Conservation (phyloP, 1,140 invertebrate genomes). For the Mactra quadrangularis region DNA sequence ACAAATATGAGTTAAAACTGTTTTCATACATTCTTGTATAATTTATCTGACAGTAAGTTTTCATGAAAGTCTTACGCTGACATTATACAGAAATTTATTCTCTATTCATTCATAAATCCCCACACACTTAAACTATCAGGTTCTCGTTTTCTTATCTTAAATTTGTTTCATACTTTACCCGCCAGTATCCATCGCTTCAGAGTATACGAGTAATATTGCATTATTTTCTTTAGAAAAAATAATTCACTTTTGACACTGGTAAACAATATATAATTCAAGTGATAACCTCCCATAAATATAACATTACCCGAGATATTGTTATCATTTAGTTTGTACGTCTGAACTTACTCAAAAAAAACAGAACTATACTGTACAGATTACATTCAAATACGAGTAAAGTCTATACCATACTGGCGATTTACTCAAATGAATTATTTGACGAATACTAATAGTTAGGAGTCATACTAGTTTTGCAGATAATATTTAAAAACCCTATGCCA, state of each 20-base stretch:
- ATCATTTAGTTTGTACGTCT: constrained; percentile 28
- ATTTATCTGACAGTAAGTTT: no score
- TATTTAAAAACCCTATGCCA: no score
- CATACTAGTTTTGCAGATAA: no score
- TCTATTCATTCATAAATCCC: constrained; percentile 45
- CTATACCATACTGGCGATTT: no score
- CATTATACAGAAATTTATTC: constrained; percentile 28
- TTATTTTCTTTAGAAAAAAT: constrained; percentile 34
- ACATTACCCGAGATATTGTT: constrained; percentile 53
- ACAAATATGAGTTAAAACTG: no score
- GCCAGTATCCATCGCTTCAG: neutral
- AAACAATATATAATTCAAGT: constrained; percentile 57
- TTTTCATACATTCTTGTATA: no score
- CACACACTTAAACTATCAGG: constrained; percentile 36
- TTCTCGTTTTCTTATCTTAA: constrained; percentile 28
- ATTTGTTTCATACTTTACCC: constrained; percentile 40
- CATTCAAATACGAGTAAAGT: no score
- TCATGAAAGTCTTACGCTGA: neutral
- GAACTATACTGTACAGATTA: no score
- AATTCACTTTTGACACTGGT: constrained; percentile 52
- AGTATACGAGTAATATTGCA: constrained; percentile 12
- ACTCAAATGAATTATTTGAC: no score
- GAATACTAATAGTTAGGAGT: no score
- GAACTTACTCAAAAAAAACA: constrained; percentile 42
- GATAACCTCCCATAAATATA: constrained; percentile 60